Evolutionary conservation across 2,888 invertebrate genomes (phyloP).

Genomic region (Agelastica alni): DNA sequence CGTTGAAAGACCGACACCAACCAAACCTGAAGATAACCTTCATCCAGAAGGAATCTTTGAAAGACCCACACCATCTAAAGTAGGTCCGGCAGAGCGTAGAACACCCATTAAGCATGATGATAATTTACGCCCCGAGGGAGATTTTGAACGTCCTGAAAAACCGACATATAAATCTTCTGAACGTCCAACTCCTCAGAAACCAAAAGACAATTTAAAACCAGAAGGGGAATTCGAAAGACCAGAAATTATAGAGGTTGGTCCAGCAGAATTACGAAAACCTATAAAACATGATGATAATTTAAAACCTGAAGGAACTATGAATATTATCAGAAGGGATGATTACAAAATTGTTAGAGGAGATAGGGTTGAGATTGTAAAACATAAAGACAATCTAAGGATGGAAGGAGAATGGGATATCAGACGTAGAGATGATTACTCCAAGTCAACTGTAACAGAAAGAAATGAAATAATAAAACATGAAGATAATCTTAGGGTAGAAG

Average conservation of each 20-base stretch:
- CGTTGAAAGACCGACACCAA: slow-evolving; percentile 49
- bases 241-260: slow-evolving; percentile 43
- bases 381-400: slow-evolving; percentile 58
- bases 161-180: slow-evolving; percentile 57
- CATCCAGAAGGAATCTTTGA: slow-evolving; percentile 59
- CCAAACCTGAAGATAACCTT: slow-evolving; percentile 53
- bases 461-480: slow-evolving; percentile 65
- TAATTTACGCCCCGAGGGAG: slow-evolving; percentile 67
- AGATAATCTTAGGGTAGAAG: slow-evolving; percentile 67
- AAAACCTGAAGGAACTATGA: slow-evolving; percentile 59
- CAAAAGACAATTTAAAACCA: slow-evolving; percentile 61
- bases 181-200: slow-evolving; percentile 58
- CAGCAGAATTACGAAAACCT: slow-evolving; percentile 66
- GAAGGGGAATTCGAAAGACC: slow-evolving; percentile 62
- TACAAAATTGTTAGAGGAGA: slow-evolving; percentile 52
- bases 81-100: slow-evolving; percentile 58
- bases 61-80: slow-evolving; percentile 55
- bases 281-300: slow-evolving; percentile 57
- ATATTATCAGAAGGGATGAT: slow-evolving; percentile 8
- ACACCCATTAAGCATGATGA: slow-evolving; percentile 59
- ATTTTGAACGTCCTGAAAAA: slow-evolving; percentile 58
- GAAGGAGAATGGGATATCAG: slow-evolving; percentile 60
- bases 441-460: slow-evolving; percentile 62
- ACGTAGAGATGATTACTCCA: slow-evolving; percentile 58
- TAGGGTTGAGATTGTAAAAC: slow-evolving; percentile 61